A percentile compares a stretch with the other conserved stretches of the same genome.
These are phyloP conservation scores for Microchrysa polita DNA, from an alignment of 2,888 invertebrate genomes.

Conservation along the genomic window DNA sequence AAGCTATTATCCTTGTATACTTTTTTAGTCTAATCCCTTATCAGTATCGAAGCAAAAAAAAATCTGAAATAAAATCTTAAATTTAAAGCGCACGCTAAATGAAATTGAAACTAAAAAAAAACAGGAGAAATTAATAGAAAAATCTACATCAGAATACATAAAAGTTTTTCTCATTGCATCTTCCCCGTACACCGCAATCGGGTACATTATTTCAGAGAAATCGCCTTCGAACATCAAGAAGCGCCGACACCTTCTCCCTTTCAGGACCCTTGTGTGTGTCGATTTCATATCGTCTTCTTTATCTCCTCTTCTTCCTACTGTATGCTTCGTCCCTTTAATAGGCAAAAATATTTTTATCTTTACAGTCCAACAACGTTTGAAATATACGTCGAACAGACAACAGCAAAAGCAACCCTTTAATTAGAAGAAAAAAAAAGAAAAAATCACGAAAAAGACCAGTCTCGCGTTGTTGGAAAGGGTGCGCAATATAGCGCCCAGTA, in stretches of 20 bases:
- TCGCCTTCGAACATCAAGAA: background rate
- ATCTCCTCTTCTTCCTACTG: no score
- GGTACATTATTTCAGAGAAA: background rate
- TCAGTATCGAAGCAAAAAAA: no score
- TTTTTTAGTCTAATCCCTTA: background rate
- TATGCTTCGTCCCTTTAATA: slow-evolving; percentile 9
- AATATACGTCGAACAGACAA: slow-evolving; percentile 40
- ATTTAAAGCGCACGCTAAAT: background rate
- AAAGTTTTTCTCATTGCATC: background rate
- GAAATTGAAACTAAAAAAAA: background rate
- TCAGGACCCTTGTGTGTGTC: background rate
- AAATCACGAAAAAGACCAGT: slow-evolving; percentile 7
- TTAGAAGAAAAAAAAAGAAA: slow-evolving; percentile 42
- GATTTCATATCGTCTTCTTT: background rate
- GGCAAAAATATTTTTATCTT: slow-evolving; percentile 42
- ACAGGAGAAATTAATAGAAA: background rate
- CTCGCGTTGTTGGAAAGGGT: slow-evolving; percentile 21
- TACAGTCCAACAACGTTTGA: slow-evolving; percentile 40
- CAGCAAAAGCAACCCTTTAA: slow-evolving; percentile 41
- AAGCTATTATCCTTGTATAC: slow-evolving; percentile 1
- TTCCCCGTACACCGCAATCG: background rate
- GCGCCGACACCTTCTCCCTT: background rate
- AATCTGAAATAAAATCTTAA: background rate
- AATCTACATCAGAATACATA: slow-evolving; percentile 6
- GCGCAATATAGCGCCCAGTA: slow-evolving; percentile 5